Percentiles rank a stretch among this genome's conserved stretches.
These are phyloP conservation scores for Sebastes paucispinis DNA, from an alignment of 2,797 vertebrate species.

Conservation along the genomic window DNA sequence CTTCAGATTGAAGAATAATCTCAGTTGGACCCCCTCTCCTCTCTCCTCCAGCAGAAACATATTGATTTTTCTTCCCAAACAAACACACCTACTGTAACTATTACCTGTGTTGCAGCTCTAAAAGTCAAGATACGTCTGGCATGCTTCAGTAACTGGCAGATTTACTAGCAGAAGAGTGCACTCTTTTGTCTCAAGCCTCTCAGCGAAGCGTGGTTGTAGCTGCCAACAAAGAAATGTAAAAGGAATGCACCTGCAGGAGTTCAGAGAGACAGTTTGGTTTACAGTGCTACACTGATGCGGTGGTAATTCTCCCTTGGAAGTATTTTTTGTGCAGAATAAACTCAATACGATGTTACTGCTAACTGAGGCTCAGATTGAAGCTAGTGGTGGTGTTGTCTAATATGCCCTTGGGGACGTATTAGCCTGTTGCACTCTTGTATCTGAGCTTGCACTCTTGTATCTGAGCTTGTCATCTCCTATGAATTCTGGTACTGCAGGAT, in stretches of 20 bases:
- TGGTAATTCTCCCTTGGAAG: not conserved
- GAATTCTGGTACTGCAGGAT: conserved; percentile 64
- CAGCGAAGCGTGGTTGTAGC: not conserved
- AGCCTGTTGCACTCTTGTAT: conserved; percentile 22
- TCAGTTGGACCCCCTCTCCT: not conserved
- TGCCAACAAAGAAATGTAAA: conserved; percentile 19
- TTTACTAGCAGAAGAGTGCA: not conserved
- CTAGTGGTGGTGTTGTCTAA: not conserved
- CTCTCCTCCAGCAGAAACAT: not conserved
- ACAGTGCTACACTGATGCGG: not conserved
- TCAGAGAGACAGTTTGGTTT: not conserved
- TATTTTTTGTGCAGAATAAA: not conserved
- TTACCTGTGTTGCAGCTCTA: conserved; percentile 12
- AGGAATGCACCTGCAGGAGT: conserved; percentile 14
- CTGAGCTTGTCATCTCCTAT: conserved; percentile 15
- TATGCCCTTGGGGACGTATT: conserved; percentile 2
- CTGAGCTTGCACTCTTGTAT: not conserved
- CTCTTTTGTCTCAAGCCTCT: conserved; percentile 11
- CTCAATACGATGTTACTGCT: not conserved
- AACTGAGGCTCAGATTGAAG: not conserved
- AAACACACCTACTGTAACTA: conserved; percentile 16
- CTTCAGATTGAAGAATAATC: conserved; percentile 4
- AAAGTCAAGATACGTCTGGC: conserved; percentile 4
- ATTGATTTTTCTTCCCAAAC: conserved; percentile 24
- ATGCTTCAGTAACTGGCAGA: conserved; percentile 17